Percentiles rank a stretch among this genome's conserved stretches.
phyloP scores from a whole-genome alignment of 2,113 vertebrate genomes.

The Paedocypris sp. region DNA sequence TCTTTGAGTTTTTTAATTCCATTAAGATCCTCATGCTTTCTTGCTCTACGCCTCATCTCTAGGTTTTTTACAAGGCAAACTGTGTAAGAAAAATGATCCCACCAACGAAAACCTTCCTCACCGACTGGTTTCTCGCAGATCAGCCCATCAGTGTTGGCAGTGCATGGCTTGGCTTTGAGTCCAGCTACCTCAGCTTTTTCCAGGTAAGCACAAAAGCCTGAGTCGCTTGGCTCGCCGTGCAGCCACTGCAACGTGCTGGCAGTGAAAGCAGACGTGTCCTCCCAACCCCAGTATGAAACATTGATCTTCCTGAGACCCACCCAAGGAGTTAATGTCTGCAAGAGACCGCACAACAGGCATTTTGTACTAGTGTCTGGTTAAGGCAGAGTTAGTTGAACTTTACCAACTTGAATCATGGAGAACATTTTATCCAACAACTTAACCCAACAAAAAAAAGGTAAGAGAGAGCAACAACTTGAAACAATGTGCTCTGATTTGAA shows the following conservation, averaged over 20 bases:
- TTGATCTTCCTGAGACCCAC: slow-evolving; percentile 92
- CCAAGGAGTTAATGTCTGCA: slow-evolving; percentile 82
- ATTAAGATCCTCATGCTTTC: too few relatives aligned
- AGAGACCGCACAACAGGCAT: background rate
- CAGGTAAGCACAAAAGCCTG: slow-evolving; percentile 87
- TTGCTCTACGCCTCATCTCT: background rate
- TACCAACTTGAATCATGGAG: too few relatives aligned
- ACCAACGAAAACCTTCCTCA: slow-evolving; percentile 28
- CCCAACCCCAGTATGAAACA: slow-evolving; percentile 93
- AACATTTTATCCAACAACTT: too few relatives aligned
- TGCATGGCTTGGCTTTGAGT: slow-evolving; percentile 78
- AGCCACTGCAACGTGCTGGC: slow-evolving; percentile 80
- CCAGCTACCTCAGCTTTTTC: slow-evolving; percentile 66
- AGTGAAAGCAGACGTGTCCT: slow-evolving; percentile 87
- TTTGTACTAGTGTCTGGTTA: too few relatives aligned
- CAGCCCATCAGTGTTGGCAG: slow-evolving; percentile 72
- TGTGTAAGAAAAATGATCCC: background rate
- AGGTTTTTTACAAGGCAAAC: background rate
- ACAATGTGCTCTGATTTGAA: too few relatives aligned
- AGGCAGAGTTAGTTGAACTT: too few relatives aligned
- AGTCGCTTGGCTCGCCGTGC: slow-evolving; percentile 77
- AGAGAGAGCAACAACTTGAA: too few relatives aligned
- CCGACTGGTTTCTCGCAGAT: slow-evolving; percentile 78
- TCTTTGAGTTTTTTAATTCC: too few relatives aligned
- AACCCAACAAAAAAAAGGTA: too few relatives aligned